Evolutionary conservation across 2,888 invertebrate genomes (phyloP).

Genomic region (Hermaeophaga mercurialis): DNA sequence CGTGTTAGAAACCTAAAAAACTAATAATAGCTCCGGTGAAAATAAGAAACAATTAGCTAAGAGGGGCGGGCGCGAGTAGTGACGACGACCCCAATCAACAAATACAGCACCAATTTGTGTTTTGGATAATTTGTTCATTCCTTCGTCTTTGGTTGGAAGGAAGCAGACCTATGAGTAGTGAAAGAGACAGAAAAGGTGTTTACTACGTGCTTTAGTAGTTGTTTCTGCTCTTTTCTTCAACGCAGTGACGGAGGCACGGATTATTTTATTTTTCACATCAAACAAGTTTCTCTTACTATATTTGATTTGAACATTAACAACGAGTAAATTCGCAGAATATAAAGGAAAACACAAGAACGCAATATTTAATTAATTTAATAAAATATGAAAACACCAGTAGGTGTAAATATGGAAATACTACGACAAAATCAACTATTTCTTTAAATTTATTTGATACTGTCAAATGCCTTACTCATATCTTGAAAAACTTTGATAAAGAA

Average conservation of each 20-base stretch:
- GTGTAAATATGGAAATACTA: too few relatives aligned
- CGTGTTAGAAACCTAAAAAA: conserved; percentile 5
- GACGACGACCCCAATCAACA: conserved; percentile 33
- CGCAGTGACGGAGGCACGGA: conserved; percentile 7
- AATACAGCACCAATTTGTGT: conserved; percentile 43
- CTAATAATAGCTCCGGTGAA: conserved; percentile 21
- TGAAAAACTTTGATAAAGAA: too few relatives aligned
- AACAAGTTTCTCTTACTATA: too few relatives aligned
- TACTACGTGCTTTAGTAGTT: conserved; percentile 41
- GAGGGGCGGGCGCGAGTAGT: conserved; percentile 3
- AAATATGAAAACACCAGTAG: too few relatives aligned
- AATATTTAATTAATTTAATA: too few relatives aligned
- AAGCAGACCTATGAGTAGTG: conserved; percentile 2
- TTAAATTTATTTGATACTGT: too few relatives aligned
- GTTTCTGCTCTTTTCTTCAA: conserved; percentile 36
- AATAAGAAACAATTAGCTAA: conserved; percentile 39
- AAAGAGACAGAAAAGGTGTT: conserved; percentile 31
- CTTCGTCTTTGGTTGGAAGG: background rate
- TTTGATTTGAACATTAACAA: too few relatives aligned
- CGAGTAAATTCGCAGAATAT: too few relatives aligned
- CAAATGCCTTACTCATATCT: too few relatives aligned
- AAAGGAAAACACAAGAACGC: too few relatives aligned
- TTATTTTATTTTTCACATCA: too few relatives aligned
- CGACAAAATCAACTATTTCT: too few relatives aligned
- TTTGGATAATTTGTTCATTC: conserved; percentile 23